Evolutionary conservation across 2,113 vertebrate species (phyloP).

Genomic region (Centropristis striata): DNA sequence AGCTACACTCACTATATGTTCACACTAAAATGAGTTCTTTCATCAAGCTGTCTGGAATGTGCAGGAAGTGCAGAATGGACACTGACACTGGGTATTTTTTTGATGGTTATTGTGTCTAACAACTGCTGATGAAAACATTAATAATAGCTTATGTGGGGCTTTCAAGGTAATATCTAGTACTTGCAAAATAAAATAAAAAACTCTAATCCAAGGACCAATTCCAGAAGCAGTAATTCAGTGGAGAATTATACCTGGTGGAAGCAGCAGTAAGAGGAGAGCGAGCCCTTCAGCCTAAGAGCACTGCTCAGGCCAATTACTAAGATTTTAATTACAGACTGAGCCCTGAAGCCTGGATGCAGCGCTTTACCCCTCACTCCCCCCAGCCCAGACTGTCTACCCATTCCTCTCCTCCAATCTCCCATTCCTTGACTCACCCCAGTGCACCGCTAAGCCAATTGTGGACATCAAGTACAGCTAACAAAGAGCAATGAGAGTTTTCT

Average conservation of each 20-base stretch:
- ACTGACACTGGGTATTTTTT: constrained; percentile 22
- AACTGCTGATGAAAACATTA: constrained; percentile 43
- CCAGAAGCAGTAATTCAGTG: constrained; percentile 39
- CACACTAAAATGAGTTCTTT: constrained; percentile 37
- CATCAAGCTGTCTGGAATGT: constrained; percentile 21
- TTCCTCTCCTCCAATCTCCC: constrained; percentile 61
- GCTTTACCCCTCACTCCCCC: constrained; percentile 43
- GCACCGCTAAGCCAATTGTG: constrained; percentile 75
- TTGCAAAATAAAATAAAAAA: constrained; percentile 50
- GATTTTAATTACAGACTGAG: constrained; percentile 80
- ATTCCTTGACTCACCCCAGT: constrained; percentile 70
- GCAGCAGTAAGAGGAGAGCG: constrained; percentile 50
- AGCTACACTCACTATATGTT: constrained; percentile 26
- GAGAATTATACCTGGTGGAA: constrained; percentile 59
- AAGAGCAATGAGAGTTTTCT: constrained; percentile 72
- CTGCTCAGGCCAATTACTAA: constrained; percentile 77
- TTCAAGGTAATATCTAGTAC: constrained; percentile 46
- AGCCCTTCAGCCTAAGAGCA: constrained; percentile 62
- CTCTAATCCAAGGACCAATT: constrained; percentile 42
- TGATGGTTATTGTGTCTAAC: constrained; percentile 44
- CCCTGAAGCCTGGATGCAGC: constrained; percentile 66
- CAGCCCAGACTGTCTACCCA: constrained; percentile 32
- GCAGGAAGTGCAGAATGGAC: constrained; percentile 13
- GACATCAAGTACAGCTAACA: constrained; percentile 73
- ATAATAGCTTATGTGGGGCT: constrained; percentile 26